A percentile compares a stretch with the other conserved stretches of the same genome.
Conservation (phyloP, 1,140 invertebrate genomes). For the Eriosoma lanigerum region DNA sequence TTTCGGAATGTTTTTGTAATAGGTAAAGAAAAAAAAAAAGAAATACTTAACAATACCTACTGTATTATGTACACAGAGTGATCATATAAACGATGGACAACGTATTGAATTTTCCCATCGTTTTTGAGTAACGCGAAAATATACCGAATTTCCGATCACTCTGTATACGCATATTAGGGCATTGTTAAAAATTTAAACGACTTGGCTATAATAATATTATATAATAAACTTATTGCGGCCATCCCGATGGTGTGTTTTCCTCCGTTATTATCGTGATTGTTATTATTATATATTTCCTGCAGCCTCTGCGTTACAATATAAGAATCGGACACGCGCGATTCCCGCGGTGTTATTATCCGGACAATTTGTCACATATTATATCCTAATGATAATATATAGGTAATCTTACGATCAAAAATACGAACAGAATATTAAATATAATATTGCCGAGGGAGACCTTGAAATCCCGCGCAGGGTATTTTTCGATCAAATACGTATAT, state of each 20-base stretch:
- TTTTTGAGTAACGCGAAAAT: too few relatives aligned
- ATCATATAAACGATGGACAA: too few relatives aligned
- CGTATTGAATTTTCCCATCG: too few relatives aligned
- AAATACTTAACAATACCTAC: too few relatives aligned
- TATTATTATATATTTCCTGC: not conserved
- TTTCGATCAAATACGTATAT: slow-evolving; percentile 6
- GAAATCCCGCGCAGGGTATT: not conserved
- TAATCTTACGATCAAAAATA: not conserved
- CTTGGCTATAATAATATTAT: not conserved
- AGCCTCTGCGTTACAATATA: not conserved
- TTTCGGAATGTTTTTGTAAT: slow-evolving; percentile 27
- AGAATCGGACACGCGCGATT: slow-evolving; percentile 39
- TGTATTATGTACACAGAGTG: too few relatives aligned
- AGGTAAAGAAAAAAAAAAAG: not conserved
- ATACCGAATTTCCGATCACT: too few relatives aligned
- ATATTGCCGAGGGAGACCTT: slow-evolving; percentile 9
- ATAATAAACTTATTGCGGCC: slow-evolving; percentile 3
- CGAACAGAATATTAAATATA: slow-evolving; percentile 4
- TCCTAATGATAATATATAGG: not conserved
- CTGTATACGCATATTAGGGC: too few relatives aligned
- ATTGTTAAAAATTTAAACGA: slow-evolving; percentile 20
- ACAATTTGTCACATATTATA: slow-evolving; percentile 40
- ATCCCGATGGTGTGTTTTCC: not conserved
- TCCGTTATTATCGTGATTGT: too few relatives aligned
- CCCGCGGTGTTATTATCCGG: slow-evolving; percentile 37